Evolutionary conservation across 2,797 vertebrate genomes (phyloP), one percentile per base, ranked within the genome.

Genomic region (Rhodeus uyekii): DNA sequence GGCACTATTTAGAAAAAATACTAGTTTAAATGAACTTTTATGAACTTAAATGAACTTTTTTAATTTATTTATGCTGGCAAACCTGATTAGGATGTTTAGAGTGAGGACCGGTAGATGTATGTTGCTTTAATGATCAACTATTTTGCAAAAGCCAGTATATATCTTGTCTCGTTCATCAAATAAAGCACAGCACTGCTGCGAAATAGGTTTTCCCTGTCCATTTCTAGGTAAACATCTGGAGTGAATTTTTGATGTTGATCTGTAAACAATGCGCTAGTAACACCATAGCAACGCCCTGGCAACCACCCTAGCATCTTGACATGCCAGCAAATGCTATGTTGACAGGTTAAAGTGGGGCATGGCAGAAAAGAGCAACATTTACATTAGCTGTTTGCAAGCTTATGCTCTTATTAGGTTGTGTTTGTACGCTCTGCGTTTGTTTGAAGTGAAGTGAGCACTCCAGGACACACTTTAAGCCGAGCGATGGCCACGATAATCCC

Each of bases 401-500:
- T n/a, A 27, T 13, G 2, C 67, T 72, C 36, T 55, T 22, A 63
- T 53, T 63, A 16, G 58, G 16, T 19, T 42, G 18, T 22, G 60
- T 61, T 32, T 48, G 46, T 19, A 29, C 8, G 19, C 36, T 38
- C 18, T 72, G 77, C 83, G 83, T 73, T 46, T 72, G 53, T 82
- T 64, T 75, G 74, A 68, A 73, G 72, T 82, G 72, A 90, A 90
- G 83, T 83, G 60, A 89, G 82, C 78, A 84, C 81, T 90, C 22
- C 55, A 80, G 90, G 87, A 83, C 89, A 88, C 72, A 76, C 90
- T 87, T 80, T 91, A 90, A 92, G 91, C 87, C 84, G 63, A 61
- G 80, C 38, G 44, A 55, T 81, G 87, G 63, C 87, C 81, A 84
- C 65, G 86, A 89, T 90, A 92, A 92, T 92, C 90, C 90, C 87